Conservation (phyloP, 1,140 invertebrate species). For the Oryctes rhinoceros region DNA sequence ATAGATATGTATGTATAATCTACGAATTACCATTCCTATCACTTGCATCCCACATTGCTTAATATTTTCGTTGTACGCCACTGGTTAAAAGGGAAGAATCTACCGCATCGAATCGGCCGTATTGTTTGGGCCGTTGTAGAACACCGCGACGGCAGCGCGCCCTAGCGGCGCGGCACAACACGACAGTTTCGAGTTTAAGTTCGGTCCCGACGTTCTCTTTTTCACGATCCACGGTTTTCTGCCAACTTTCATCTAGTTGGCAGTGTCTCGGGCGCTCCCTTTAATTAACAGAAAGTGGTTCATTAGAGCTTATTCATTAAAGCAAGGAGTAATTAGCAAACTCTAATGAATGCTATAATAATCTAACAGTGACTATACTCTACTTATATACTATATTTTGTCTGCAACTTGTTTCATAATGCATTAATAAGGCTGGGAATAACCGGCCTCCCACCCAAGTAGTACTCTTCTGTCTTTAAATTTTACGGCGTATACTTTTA, state of each 20-base stretch:
- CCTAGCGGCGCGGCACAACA: neutral
- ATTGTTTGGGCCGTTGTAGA: neutral
- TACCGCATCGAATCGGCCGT: neutral
- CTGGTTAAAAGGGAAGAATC: neutral
- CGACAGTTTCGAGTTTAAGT: conserved; percentile 35
- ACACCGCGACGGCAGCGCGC: neutral
- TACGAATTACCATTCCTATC: no score
- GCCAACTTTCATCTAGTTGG: conserved; percentile 54
- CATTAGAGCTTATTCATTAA: conserved; percentile 88
- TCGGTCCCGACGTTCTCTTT: conserved; percentile 33
- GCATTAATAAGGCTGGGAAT: conserved; percentile 26
- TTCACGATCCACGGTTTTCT: conserved; percentile 48
- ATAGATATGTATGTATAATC: no score
- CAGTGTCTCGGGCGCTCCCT: conserved; percentile 63
- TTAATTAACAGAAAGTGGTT: conserved; percentile 88
- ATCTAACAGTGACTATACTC: conserved; percentile 57
- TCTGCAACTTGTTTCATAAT: conserved; percentile 50
- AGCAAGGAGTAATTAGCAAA: conserved; percentile 86
- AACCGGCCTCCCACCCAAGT: neutral
- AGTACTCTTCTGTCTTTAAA: neutral
- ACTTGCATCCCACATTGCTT: no score
- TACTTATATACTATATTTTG: conserved; percentile 57
- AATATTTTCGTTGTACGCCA: neutral
- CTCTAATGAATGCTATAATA: conserved; percentile 74
- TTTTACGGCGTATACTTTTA: neutral